Evolutionary conservation across 1,140 invertebrate genomes (phyloP), one percentile per base, ranked within the genome.

Genomic region (Drosophila orosa): DNA sequence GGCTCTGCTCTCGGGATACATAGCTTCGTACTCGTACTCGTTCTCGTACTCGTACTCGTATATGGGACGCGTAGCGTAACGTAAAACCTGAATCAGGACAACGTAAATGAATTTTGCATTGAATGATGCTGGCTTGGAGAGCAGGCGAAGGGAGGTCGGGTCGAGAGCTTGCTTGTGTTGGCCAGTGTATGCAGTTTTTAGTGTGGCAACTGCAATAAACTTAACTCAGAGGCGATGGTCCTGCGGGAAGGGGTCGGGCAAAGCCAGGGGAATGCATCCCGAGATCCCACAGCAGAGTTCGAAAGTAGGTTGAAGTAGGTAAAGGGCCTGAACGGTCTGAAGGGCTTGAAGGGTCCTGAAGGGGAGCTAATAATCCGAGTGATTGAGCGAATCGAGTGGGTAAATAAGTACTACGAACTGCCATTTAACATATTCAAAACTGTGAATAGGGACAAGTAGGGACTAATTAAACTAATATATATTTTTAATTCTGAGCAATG

Each of bases 81-180:
- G 83, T 83, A 85, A 85, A 85, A 86, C 82, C 44, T 61, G 78
- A 86, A 86, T 61, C 78, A 87, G 83, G 83, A 86, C 83, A 87
- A 83, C 83, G 79, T 87, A 87, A 87, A 87, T 87, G 84, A 87
- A 87, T 87, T 82, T 83, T 89, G 73, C 84, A 87, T 87, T 87
- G 83, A 87, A 86, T 86, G 82, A 87, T 78, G 82, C 83, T 71
- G 58, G 45, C 48, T 29, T 42, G 56, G 47, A 37, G 22, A 45
- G 22, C 19, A 1, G 15, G 45, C 1, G 37, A 22, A 31, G 22
- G 27, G 22, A 1, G 17, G 10, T 29, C 3, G 4, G 22, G 31
- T 3, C 9, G 9, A 12, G 8, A 22, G 31, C 22, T 22, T 8
- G 39, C 24, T 7, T 45, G 25, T 31, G 59, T n/a, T 56, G 48